Percentiles rank a stretch among this genome's conserved stretches.
Conservation (phyloP, 2,797 vertebrate species). For the Acrossocheilus wenchowensis region DNA sequence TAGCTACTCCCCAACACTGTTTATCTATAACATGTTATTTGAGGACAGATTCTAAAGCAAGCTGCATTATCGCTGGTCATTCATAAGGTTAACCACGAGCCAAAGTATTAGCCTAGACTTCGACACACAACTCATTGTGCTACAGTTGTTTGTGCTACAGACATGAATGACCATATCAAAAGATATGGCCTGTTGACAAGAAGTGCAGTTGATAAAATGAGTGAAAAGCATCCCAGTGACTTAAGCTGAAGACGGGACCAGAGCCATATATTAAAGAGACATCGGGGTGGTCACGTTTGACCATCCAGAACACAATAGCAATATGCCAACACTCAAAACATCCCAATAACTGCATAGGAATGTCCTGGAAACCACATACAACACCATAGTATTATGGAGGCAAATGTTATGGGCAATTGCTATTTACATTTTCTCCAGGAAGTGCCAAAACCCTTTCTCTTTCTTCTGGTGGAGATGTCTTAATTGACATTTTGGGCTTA, state of each 20-base stretch:
- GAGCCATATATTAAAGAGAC: neutral
- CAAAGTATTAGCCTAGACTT: neutral
- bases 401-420: neutral
- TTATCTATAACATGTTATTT: neutral
- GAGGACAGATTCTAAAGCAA: neutral
- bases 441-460: neutral
- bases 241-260: neutral
- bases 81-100: neutral
- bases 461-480: constrained; percentile 31
- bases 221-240: neutral
- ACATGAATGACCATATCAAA: neutral
- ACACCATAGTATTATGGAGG: too few relatives aligned
- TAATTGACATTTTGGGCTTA: constrained; percentile 38
- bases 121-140: neutral
- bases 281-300: too few relatives aligned
- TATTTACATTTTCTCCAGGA: neutral
- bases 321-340: neutral
- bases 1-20: too few relatives aligned
- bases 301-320: neutral
- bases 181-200: neutral
- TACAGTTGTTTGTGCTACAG: neutral
- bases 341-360: neutral
- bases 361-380: neutral
- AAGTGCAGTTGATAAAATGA: neutral
- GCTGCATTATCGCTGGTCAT: neutral